Evolutionary conservation across 2,888 invertebrate species (phyloP).

Genomic region (Leptodirus hochenwartii): DNA sequence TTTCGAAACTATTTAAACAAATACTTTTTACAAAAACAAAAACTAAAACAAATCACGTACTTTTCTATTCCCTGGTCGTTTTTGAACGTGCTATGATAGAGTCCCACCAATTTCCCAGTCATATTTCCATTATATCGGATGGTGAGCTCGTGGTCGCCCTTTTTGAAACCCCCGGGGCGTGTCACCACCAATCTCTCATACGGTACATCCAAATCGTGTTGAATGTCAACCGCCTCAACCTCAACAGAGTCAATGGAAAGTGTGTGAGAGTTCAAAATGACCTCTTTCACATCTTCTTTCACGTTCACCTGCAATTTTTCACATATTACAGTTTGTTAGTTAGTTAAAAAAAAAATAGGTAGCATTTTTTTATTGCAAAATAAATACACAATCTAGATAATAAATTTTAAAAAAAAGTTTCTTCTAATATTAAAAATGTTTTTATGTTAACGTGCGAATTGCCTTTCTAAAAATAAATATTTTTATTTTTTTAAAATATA

Average conservation of each 20-base stretch:
- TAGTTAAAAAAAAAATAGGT: too few species aligned
- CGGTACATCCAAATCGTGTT: slow-evolving; percentile 8
- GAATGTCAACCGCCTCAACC: slow-evolving; percentile 20
- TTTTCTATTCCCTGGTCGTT: slow-evolving; percentile 20
- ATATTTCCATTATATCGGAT: slow-evolving; percentile 35
- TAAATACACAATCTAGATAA: too few species aligned
- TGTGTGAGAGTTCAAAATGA: slow-evolving; percentile 31
- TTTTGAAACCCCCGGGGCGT: background rate
- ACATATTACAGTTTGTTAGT: too few species aligned
- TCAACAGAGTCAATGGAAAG: slow-evolving; percentile 30
- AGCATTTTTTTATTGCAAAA: too few species aligned
- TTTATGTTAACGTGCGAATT: too few species aligned
- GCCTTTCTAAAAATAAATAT: too few species aligned
- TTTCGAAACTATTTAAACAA: too few species aligned
- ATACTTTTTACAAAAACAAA: too few species aligned
- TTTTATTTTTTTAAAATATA: too few species aligned
- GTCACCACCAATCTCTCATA: slow-evolving; percentile 6
- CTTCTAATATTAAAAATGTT: too few species aligned
- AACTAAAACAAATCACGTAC: slow-evolving; percentile 13
- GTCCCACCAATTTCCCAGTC: slow-evolving; percentile 35
- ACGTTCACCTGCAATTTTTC: too few species aligned
- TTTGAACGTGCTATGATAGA: slow-evolving; percentile 38
- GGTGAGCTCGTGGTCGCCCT: slow-evolving; percentile 17
- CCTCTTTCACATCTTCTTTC: slow-evolving; percentile 24
- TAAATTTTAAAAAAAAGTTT: too few species aligned